These are phyloP conservation scores for Cephus rjabovi DNA, from an alignment of 2,888 invertebrate species.

Conservation along the genomic window DNA sequence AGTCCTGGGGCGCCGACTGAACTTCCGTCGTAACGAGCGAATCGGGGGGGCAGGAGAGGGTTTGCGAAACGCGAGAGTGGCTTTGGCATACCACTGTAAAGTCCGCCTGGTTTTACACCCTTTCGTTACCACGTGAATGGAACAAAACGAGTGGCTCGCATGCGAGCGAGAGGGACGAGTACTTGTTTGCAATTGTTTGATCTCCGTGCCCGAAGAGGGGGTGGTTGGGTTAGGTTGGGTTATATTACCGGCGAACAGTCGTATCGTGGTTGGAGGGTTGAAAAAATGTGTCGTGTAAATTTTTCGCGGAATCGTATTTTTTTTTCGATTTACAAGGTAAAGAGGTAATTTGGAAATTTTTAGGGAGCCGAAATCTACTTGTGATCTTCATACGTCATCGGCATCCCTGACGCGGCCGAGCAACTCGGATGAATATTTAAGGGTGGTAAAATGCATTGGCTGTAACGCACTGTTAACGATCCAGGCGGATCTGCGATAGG, in stretches of 20 bases:
- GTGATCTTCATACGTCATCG: background rate
- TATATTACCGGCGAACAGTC: background rate
- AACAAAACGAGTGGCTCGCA: constrained; percentile 19
- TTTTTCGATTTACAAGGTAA: background rate
- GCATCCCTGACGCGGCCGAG: background rate
- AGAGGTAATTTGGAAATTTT: background rate
- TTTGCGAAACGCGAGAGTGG: background rate
- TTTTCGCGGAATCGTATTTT: background rate
- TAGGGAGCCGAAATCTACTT: background rate
- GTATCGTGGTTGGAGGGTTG: background rate
- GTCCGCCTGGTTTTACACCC: constrained; percentile 37
- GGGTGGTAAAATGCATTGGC: too few species aligned
- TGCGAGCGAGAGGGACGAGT: background rate
- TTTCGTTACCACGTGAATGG: constrained; percentile 18
- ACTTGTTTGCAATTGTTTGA: constrained; percentile 8
- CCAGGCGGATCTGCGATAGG: too few species aligned
- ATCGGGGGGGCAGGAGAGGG: background rate
- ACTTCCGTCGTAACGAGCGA: background rate
- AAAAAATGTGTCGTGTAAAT: background rate
- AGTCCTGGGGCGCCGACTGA: background rate
- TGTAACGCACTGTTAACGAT: too few species aligned
- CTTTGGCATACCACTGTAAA: constrained; percentile 18
- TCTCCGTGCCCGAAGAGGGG: constrained; percentile 9
- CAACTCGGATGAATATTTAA: too few species aligned
- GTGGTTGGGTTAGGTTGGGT: background rate